These are phyloP conservation scores for Oryzias woworae DNA, from an alignment of 2,113 vertebrate genomes.

Conservation along the genomic window DNA sequence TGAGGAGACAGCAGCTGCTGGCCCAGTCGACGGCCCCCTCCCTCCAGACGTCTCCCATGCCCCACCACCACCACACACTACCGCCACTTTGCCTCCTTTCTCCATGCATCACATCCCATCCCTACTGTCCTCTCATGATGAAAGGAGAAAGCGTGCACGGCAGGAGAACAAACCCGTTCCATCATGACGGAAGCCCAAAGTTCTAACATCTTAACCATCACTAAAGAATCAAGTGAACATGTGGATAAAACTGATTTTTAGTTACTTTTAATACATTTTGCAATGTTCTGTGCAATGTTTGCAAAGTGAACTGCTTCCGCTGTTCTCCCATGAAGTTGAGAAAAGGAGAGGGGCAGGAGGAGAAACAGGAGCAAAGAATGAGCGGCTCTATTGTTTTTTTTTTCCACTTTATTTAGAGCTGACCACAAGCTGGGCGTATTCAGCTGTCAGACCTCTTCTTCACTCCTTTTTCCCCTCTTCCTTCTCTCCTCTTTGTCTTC, in stretches of 20 bases:
- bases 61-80: constrained; percentile 10
- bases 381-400: constrained; percentile 84
- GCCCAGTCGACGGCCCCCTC: constrained; percentile 42
- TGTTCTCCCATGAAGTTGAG: constrained; percentile 5
- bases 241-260: neutral
- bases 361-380: constrained; percentile 57
- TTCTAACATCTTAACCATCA: too few relatives aligned
- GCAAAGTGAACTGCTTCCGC: neutral
- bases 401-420: constrained; percentile 65
- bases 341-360: constrained; percentile 23
- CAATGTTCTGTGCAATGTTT: constrained; percentile 15
- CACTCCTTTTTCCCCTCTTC: constrained; percentile 19
- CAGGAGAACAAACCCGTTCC: neutral
- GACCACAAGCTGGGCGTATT: constrained; percentile 70
- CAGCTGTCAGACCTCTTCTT: constrained; percentile 72
- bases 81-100: constrained; percentile 54
- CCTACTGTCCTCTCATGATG: constrained; percentile 18
- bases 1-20: constrained; percentile 85
- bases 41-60: neutral
- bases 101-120: constrained; percentile 38
- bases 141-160: constrained; percentile 11
- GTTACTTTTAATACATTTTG: constrained; percentile 8
- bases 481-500: neutral
- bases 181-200: too few relatives aligned
- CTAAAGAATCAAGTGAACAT: rapidly evolving